Evolutionary conservation across 1,140 invertebrate species (phyloP), one percentile per base, ranked within the genome.

Genomic region (Hycleus phaleratus): DNA sequence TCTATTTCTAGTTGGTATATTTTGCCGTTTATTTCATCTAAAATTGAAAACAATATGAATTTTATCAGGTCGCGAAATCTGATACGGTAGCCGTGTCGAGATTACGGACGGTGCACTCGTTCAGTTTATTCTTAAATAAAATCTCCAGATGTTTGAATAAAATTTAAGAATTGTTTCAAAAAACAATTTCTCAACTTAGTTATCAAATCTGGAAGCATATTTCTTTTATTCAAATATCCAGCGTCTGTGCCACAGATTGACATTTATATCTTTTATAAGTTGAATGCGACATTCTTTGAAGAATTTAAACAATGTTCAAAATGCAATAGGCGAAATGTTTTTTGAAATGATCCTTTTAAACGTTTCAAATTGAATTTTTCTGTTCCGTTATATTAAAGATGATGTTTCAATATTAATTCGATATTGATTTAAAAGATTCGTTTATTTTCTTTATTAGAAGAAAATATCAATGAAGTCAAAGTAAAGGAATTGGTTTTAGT

Each of bases 141-240:
- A 48, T n/a, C 48, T 57, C 32, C 26, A 57, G 42, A 57, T 49
- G 25, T 42, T 57, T 44, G 48, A 57, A 57, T 50, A 57, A 57
- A 57, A 57, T 48, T 57, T 49, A 26, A 2, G 43, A 44, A 44
- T 50, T 48, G 40, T 57, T 49, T 57, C 47, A 40, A 57, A 32
- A 56, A 57, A 57, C 48, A 57, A 48, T 57, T 57, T 57, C 44
- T 49, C 40, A 50, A 57, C 48, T 44, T 49, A 50, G 56, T 57
- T 57, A 57, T 57, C 56, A 57, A 50, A 38, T 32, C 48, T 39
- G 40, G 24, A 43, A 57, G 49, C 47, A 57, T 57, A 57, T 57
- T 57, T 57, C 56, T 49, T 57, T 57, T 57, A 57, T 57, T 57
- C 48, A 57, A 57, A 57, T 57, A 57, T 57, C 32, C 47, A 50